A percentile compares a stretch with the other conserved stretches of the same genome.
phyloP scores from a whole-genome alignment of 1,140 invertebrate species.

The Leptonema lineaticorne region DNA sequence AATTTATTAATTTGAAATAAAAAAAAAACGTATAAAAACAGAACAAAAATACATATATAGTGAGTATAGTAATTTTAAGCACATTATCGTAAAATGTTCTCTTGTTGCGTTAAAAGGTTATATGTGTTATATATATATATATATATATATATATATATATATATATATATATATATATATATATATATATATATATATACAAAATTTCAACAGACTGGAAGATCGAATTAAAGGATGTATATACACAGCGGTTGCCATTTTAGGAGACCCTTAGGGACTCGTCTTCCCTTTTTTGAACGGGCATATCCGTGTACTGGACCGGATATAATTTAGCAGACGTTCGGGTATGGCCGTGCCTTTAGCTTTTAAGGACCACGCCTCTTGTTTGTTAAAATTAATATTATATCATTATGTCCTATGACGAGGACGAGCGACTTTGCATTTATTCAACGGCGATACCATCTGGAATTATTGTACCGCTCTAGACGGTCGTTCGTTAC shows the following conservation, averaged over 20 bases:
- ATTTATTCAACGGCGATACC: conserved; percentile 25
- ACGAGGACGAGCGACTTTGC: not conserved
- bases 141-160: too few species aligned
- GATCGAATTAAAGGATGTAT: not conserved
- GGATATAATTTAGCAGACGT: not conserved
- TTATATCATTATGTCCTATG: not conserved
- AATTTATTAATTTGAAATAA: too few species aligned
- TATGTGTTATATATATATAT: too few species aligned
- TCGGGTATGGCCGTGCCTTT: not conserved
- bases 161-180: too few species aligned
- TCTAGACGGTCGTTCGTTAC: not conserved
- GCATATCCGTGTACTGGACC: not conserved
- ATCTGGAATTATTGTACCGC: conserved; percentile 8
- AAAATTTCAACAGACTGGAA: not conserved
- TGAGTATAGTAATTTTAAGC: too few species aligned
- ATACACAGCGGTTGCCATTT: not conserved
- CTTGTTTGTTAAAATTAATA: conserved; percentile 11
- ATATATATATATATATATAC: too few species aligned
- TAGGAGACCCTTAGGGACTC: not conserved
- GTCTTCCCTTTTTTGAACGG: too few species aligned
- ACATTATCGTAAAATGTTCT: too few species aligned
- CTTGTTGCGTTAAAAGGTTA: too few species aligned
- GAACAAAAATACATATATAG: too few species aligned
- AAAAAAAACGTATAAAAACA: too few species aligned
- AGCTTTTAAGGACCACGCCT: not conserved